Evolutionary conservation across 2,888 invertebrate species (phyloP).

Genomic region (Caradrina kadenii): DNA sequence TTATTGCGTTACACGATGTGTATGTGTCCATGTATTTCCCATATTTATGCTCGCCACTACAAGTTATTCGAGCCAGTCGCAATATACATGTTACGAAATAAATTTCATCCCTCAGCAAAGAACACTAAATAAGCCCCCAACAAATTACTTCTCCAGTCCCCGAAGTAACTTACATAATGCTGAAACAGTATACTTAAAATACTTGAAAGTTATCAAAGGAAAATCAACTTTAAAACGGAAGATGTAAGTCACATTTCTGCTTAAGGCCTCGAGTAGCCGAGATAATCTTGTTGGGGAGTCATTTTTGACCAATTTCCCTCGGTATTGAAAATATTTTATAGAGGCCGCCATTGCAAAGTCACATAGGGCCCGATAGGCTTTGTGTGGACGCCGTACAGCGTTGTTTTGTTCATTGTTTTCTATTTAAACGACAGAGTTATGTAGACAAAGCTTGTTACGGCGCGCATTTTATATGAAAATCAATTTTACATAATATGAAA

Average conservation of each 20-base stretch:
- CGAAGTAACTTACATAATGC: conserved; percentile 73
- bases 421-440: conserved; percentile 56
- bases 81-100: conserved; percentile 61
- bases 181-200: conserved; percentile 74
- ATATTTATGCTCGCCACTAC: conserved; percentile 47
- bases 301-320: conserved; percentile 86
- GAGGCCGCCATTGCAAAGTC: conserved; percentile 74
- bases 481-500: conserved; percentile 61
- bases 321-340: conserved; percentile 85
- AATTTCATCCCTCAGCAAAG: conserved; percentile 62
- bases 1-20: no score
- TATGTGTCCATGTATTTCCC: conserved; percentile 32
- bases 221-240: conserved; percentile 68
- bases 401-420: conserved; percentile 63
- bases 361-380: conserved; percentile 66
- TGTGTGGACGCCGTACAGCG: conserved; percentile 59
- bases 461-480: conserved; percentile 62
- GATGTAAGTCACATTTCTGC: conserved; percentile 65
- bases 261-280: conserved; percentile 61
- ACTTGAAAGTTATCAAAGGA: conserved; percentile 65
- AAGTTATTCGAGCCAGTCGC: conserved; percentile 49
- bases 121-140: conserved; percentile 66
- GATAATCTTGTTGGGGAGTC: conserved; percentile 83
- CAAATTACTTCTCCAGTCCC: conserved; percentile 70
- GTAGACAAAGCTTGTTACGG: conserved; percentile 64